These are phyloP conservation scores for Cebidichthys violaceus DNA, from an alignment of 2,113 vertebrate genomes.

Conservation along the genomic window DNA sequence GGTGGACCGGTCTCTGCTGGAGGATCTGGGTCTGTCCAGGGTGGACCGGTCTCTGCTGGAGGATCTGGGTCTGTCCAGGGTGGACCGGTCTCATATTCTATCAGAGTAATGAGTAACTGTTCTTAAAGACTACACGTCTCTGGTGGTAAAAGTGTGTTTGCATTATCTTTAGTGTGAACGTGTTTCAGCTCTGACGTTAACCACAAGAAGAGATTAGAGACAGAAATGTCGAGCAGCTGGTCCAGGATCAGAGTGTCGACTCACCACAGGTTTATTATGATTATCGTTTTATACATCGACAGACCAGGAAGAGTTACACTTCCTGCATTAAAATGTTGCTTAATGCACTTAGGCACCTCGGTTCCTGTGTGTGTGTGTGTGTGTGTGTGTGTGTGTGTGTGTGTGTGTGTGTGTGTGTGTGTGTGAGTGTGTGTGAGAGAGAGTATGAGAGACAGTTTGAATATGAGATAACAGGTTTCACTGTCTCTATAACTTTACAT, in stretches of 20 bases:
- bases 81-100: too few relatives aligned
- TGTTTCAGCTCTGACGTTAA: not conserved
- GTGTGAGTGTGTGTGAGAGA: not conserved
- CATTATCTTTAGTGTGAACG: not conserved
- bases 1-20: too few relatives aligned
- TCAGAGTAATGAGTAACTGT: too few relatives aligned
- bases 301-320: not conserved
- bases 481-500: not conserved
- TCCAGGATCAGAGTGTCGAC: not conserved
- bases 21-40: too few relatives aligned
- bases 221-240: not conserved
- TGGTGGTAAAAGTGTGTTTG: constrained; percentile 2
- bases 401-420: not conserved
- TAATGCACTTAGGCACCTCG: not conserved
- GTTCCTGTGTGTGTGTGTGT: not conserved
- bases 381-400: not conserved
- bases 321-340: not conserved
- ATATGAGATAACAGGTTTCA: constrained; percentile 14
- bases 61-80: too few relatives aligned
- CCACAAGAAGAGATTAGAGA: not conserved
- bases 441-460: constrained; percentile 3
- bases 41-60: too few relatives aligned
- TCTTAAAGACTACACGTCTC: too few relatives aligned
- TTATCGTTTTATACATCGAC: too few relatives aligned
- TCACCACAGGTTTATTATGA: rapidly evolving